Base-by-base conservation (phyloP, 2,797 vertebrate genomes). In the Falco cherrug region DNA sequence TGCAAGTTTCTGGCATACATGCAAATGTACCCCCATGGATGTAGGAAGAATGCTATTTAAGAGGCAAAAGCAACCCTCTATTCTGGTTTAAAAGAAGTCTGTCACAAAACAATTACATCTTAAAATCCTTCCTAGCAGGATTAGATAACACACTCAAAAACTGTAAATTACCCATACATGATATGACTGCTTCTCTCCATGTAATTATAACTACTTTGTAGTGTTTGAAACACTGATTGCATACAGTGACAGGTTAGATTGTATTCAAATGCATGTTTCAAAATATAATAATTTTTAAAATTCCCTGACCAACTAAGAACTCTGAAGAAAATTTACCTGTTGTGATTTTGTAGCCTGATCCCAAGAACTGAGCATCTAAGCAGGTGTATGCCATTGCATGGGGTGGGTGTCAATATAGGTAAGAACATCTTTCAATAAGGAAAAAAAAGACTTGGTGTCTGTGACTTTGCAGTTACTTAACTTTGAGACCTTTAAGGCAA, bases 181-280 rank as follows among this genome's bases (percentile, higher is more conserved):
- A 45, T 59, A 63, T 16, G 60, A 50, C 20, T 82, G 28, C 29
- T 83, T 80, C 19, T 12, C 31, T 80, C 43, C 48, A 50, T 64
- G 25, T 37, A 37, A 37, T 37, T 37, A 37, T 37, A 37, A 37
- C 35, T 85, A 16, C 19, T 73, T 9, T 68, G 33, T 26, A 63
- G 20, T 65, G n/a, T 89, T 80, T 84, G 33, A 96, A 93, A 74
- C 28, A 70, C 35, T 26, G 45, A 89, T 95, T 96, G 68, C n/a
- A 43, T 39, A 37, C 75, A 74, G 68, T 85, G 57, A 85, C 33
- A 64, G 31, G 26, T 70, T 70, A 80, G 4, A 19, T 47, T 80
- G 54, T 39, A 43, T 37, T 83, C 6, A 83, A 78, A 84, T 64
- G 10, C 2, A 10, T 56, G 13, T 70, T 94, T 93, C 60, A 69